Base-by-base conservation (phyloP, 2,113 vertebrate species). In the Triplophysa tibetana region DNA sequence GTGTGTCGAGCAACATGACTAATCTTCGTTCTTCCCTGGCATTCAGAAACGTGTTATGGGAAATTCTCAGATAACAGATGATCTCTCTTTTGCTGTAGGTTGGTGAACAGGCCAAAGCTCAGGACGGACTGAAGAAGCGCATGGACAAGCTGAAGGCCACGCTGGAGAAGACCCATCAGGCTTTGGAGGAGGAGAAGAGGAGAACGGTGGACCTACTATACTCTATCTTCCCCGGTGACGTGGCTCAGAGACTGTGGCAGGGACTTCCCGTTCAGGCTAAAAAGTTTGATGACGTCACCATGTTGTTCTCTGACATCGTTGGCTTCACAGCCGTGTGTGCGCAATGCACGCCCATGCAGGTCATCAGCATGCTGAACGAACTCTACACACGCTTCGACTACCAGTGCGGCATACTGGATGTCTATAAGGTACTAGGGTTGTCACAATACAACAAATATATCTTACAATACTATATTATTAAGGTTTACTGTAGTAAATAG, bases 141-240 rank as follows among this genome's bases (percentile, higher is more conserved):
- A 98, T 99, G 96, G 98, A 99, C 90, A 99, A 99, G 79, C 90
- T 99, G 79, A 99, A 99, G 91, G 98, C 96, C 82, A 99, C 98
- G 0, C 90, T 99, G 69, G 98, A 99, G 91, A 91, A 92, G 70
- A 98, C 98, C 23, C 97, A 99, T 65, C 94, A 95, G 88, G 98
- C 96, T 11, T 89, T 99, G 78, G 97, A 99, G 88, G 98, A 99
- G 88, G 98, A 99, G 88, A 99, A 99, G 83, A 95, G 96, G 88
- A 95, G 96, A 84, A 99, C 98, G 0, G 98, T 99, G 65, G 98
- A 99, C 88, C 95, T 99, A 50, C 95, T 99, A 0, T 97, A 97
- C 88, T 99, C 97, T 60, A 99, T 99, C 87, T 99, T 99, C 86
- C 98, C 98, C 0, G 98, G 96, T 0, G 95, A 99, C 52, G 97